Evolutionary conservation across 2,797 vertebrate genomes (phyloP).

Genomic region (Streptopelia turtur): DNA sequence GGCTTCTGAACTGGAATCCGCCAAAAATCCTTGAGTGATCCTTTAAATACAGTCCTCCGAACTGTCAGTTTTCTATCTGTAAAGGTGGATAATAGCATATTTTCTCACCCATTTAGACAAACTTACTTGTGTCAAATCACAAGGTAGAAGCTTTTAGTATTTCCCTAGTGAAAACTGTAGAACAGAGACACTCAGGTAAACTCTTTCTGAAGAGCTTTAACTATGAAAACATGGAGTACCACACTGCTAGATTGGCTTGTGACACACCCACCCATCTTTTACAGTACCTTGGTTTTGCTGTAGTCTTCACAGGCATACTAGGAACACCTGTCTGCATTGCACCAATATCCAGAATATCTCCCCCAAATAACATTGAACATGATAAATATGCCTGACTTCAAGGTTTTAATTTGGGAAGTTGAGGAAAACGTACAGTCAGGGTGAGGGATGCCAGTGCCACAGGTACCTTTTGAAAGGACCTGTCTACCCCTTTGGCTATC

Average conservation of each 20-base stretch:
- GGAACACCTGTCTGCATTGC: not conserved
- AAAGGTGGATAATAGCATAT: not conserved
- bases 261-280: not conserved
- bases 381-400: not conserved
- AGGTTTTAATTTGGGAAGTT: not conserved
- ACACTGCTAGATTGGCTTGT: rapidly evolving
- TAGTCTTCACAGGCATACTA: not conserved
- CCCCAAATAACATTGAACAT: not conserved
- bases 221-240: not conserved
- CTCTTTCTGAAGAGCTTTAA: not conserved
- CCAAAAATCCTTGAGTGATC: not conserved
- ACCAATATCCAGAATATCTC: not conserved
- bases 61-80: not conserved
- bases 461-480: not conserved
- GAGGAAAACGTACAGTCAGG: rapidly evolving
- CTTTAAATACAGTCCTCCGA: not conserved
- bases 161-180: not conserved
- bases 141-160: not conserved
- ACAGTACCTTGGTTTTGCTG: not conserved
- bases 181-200: not conserved
- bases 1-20: not conserved
- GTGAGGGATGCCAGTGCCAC: rapidly evolving
- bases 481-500: not conserved
- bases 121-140: not conserved
- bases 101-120: not conserved